Evolutionary conservation across 2,888 invertebrate species (phyloP), one percentile per base, ranked within the genome.

Genomic region (Megastigmus dorsalis): DNA sequence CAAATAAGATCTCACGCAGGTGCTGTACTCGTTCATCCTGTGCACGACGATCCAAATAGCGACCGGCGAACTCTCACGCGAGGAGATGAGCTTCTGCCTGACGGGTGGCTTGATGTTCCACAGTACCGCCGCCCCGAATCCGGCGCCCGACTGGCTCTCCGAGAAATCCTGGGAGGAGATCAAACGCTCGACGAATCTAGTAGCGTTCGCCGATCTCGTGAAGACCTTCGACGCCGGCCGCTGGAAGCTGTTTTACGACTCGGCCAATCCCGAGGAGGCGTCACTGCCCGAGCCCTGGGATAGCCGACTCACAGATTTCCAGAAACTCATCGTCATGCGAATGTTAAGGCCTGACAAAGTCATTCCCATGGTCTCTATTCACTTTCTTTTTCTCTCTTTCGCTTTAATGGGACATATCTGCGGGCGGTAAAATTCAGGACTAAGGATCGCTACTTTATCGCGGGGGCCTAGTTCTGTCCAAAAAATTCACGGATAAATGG

Each of bases 131-230:
- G 85, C 89, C 0, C 81, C 90, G 18, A 95, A 95, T 85, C 93
- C 94, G 0, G 91, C 89, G 30, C 80, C 89, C 9, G 87, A 90
- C 9, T 95, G 95, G 95, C 87, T 96, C 57, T 90, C 91, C 6
- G 92, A 93, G 71, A 93, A 93, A 86, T 91, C 92, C 38, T 96
- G 96, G 95, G 92, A 94, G 84, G 94, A 95, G 89, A 91, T 95
- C 70, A 94, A 94, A 85, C 90, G 93, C 43, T 86, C 93, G 60
- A 89, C 88, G 78, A 91, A 92, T 66, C 52, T 83, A 5, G 83
- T 93, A 41, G 81, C 87, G 2, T 94, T 92, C 82, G 83, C 87
- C 23, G 91, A 90, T 54, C 90, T 93, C 85, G 89, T 84, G 77
- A 87, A 91, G 0, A 89, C 90, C 82, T 92, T 95, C 84, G 71